Percentiles rank a stretch among this genome's conserved stretches.
These are phyloP conservation scores for Geotrupes spiniger DNA, from an alignment of 2,888 invertebrate genomes.

Conservation along the genomic window DNA sequence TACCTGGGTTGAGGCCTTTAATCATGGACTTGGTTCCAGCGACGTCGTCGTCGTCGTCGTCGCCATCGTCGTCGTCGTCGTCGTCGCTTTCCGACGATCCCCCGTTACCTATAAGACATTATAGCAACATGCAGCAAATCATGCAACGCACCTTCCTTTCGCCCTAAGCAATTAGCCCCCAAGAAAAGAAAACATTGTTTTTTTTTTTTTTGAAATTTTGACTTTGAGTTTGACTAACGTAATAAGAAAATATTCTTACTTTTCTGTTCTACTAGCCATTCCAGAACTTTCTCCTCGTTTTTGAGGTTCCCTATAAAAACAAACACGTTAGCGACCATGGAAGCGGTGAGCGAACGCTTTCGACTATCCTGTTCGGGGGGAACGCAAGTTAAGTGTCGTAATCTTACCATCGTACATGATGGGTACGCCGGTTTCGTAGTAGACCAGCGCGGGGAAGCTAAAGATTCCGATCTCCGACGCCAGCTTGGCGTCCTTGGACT, in stretches of 20 bases:
- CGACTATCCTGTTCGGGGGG: conserved; percentile 7
- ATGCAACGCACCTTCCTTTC: conserved; percentile 35
- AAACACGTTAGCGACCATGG: conserved; percentile 21
- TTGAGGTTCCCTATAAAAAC: conserved; percentile 85
- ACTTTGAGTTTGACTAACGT: too few species aligned
- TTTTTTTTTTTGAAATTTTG: conserved; percentile 1
- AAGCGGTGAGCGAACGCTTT: neutral
- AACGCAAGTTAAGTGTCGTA: neutral
- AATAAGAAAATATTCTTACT: conserved; percentile 67
- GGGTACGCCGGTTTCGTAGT: conserved; percentile 90
- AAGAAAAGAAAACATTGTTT: neutral
- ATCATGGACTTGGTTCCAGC: conserved; percentile 38
- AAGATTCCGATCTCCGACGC: conserved; percentile 90
- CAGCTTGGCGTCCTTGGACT: conserved; percentile 84
- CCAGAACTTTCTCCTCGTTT: conserved; percentile 92
- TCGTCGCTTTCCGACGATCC: conserved; percentile 53
- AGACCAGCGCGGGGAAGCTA: conserved; percentile 87
- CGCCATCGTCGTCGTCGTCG: conserved; percentile 54
- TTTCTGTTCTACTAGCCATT: conserved; percentile 94
- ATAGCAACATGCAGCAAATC: conserved; percentile 48
- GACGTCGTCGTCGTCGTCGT: conserved; percentile 51
- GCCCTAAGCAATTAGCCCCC: conserved; percentile 6
- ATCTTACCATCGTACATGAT: conserved; percentile 92
- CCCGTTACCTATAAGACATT: conserved; percentile 49
- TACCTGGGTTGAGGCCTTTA: conserved; percentile 49